Evolutionary conservation across 2,888 invertebrate species (phyloP).

Genomic region (Suillia variegata): DNA sequence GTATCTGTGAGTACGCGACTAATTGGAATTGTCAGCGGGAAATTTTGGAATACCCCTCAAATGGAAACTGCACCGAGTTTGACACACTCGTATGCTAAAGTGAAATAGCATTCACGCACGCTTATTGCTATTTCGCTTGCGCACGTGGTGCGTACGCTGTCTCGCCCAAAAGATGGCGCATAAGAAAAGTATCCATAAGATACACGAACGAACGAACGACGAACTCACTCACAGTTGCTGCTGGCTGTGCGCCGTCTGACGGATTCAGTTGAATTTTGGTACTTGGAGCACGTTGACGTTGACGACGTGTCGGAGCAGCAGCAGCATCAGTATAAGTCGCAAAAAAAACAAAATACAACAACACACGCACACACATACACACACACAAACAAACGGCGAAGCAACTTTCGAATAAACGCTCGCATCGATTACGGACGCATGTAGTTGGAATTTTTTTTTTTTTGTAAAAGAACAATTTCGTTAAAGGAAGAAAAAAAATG

Average conservation of each 20-base stretch:
- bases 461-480: no score
- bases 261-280: slow-evolving; percentile 52
- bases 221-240: slow-evolving; percentile 9
- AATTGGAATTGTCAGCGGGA: slow-evolving; percentile 5
- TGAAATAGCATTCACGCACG: background rate
- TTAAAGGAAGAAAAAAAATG: no score
- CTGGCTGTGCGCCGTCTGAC: no score
- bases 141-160: slow-evolving; percentile 28
- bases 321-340: no score
- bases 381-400: no score
- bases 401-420: no score
- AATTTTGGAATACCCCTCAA: slow-evolving; percentile 41
- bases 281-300: slow-evolving; percentile 49
- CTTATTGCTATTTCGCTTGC: slow-evolving; percentile 32
- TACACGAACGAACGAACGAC: no score
- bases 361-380: no score
- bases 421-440: slow-evolving; percentile 1
- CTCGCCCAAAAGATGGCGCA: slow-evolving; percentile 26
- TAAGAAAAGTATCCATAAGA: slow-evolving; percentile 18
- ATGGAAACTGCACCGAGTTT: slow-evolving; percentile 29
- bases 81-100: slow-evolving; percentile 14
- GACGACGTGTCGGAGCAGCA: slow-evolving; percentile 21
- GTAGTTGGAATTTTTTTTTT: no score
- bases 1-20: background rate
- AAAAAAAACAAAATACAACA: no score